Evolutionary conservation across 2,888 invertebrate genomes (phyloP).

Genomic region (Acanthosoma haemorrhoidale): DNA sequence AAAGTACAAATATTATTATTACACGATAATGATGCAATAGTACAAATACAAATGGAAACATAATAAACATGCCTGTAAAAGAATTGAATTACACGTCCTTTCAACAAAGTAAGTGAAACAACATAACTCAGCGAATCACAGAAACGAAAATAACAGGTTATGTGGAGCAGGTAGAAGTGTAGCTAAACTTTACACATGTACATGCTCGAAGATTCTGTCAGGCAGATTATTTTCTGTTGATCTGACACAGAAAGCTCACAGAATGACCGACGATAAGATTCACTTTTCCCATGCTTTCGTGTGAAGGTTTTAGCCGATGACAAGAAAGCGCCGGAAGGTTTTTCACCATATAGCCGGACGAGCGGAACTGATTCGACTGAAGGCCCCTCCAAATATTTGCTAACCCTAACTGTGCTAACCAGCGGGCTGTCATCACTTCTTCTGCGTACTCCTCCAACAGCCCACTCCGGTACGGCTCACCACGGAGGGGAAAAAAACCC

Average conservation of each 20-base stretch:
- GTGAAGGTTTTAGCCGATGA: not conserved
- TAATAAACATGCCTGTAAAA: too few relatives aligned
- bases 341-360: not conserved
- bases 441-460: not conserved
- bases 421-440: not conserved
- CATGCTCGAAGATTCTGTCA: too few relatives aligned
- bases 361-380: not conserved
- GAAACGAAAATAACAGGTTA: too few relatives aligned
- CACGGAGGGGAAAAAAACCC: not conserved
- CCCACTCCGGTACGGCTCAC: not conserved
- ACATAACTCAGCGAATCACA: too few relatives aligned
- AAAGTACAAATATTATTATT: too few relatives aligned
- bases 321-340: not conserved
- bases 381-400: conserved; percentile 10
- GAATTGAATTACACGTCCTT: too few relatives aligned
- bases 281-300: conserved; percentile 11
- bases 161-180: too few relatives aligned
- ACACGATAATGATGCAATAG: too few relatives aligned
- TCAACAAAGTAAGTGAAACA: too few relatives aligned
- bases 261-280: not conserved
- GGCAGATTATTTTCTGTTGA: too few relatives aligned
- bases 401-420: not conserved
- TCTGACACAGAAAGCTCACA: not conserved
- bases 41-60: too few relatives aligned
- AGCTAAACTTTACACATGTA: too few relatives aligned